phyloP scores from a whole-genome alignment of 92 coral and sea anemone species.

The Phenganax marumi region DNA sequence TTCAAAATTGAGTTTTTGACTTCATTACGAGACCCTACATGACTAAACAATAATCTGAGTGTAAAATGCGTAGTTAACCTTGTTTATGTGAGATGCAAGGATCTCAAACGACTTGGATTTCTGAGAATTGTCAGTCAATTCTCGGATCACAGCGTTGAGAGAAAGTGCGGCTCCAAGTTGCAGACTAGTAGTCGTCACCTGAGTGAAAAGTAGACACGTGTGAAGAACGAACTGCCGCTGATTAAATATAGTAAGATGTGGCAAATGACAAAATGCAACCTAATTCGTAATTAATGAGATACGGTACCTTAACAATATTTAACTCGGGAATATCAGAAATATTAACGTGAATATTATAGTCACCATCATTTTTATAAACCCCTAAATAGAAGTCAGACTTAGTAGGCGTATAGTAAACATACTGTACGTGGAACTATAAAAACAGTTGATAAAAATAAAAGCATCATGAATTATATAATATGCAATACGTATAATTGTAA shows the following conservation, averaged over 20 bases:
- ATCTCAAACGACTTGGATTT: constrained; percentile 56
- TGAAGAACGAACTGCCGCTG: neutral
- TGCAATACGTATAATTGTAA: neutral
- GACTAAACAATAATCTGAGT: no score
- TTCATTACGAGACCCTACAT: no score
- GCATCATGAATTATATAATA: neutral
- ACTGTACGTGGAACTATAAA: no score
- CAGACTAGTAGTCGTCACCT: constrained; percentile 53
- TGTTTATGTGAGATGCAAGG: constrained; percentile 74
- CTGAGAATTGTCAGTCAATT: constrained; percentile 56
- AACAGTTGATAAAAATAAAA: neutral
- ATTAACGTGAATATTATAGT: constrained; percentile 64
- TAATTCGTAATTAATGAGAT: neutral
- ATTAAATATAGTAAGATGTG: no score
- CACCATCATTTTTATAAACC: constrained; percentile 69
- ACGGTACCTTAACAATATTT: constrained; percentile 49
- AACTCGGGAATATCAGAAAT: constrained; percentile 64
- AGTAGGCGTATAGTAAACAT: no score
- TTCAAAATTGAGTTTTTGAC: no score
- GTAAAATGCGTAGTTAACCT: constrained; percentile 46
- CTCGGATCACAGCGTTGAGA: constrained; percentile 56
- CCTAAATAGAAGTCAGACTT: constrained; percentile 46
- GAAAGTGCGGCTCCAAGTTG: constrained; percentile 73
- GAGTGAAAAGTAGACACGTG: neutral
- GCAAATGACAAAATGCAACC: no score